Evolutionary conservation across 2,113 vertebrate species (phyloP), one percentile per base, ranked within the genome.

Genomic region (Sprattus sprattus): DNA sequence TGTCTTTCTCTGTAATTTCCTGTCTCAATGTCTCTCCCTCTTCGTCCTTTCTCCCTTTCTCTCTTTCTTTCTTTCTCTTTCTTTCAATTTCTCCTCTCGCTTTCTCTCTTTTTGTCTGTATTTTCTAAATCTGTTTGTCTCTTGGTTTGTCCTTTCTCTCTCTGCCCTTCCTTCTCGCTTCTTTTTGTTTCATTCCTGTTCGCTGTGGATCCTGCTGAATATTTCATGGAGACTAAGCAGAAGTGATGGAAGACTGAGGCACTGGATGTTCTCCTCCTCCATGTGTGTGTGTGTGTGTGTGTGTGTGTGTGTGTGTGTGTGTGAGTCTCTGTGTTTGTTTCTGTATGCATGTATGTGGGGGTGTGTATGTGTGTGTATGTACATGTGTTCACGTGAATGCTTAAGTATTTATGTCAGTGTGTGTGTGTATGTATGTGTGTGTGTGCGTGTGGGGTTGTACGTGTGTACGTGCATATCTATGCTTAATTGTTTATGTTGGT

Each of bases 321-420:
- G 83, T 75, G 87, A 50, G 85, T 57, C 57, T 84, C 47, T 39
- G 46, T 44, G 83, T 47, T 39, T 39, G 39, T 39, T 39, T 39
- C 39, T 39, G 39, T 39, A 39, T 39, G 39, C 39, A 3, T 54
- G 50, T 64, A 22, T 64, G 60, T 64, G 60, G 3, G n/a, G n/a
- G 60, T 39, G 39, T 39, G 39, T 39, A 39, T 39, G 39, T 39
- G 39, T 39, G 39, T 39, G 39, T 82, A 80, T 57, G 50, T 84
- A 39, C 8, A 81, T 28, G 64, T 67, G 60, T n/a, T 4, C 45
- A 25, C 10, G 8, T 28, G 64, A 6, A 25, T n/a, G 22, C 2
- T 4, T 60, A 18, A 20, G 18, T 60, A 6, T 60, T 16, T 60
- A 18, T 60, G 18, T 60, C 1, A 20, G 54, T 20, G 4, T 60